These are phyloP conservation scores for Monoplex corrugatus DNA, from an alignment of 2,888 invertebrate genomes.

Conservation along the genomic window DNA sequence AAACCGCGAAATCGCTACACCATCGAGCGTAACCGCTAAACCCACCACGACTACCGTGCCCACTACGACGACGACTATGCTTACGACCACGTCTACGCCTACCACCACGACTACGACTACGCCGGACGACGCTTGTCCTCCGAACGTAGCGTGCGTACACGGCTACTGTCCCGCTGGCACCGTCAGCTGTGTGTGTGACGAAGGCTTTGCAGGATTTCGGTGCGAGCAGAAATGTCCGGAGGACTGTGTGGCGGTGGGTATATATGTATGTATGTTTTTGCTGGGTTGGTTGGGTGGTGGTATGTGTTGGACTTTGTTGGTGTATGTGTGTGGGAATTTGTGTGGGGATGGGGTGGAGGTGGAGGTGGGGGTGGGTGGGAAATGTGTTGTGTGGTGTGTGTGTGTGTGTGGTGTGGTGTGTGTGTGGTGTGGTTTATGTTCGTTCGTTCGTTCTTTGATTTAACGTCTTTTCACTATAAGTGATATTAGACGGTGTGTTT, in stretches of 20 bases:
- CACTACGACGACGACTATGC: no score
- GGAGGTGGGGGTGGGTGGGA: not conserved
- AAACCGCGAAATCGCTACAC: no score
- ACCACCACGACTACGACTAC: not conserved
- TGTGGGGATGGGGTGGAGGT: not conserved
- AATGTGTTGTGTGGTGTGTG: not conserved
- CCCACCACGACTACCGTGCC: no score
- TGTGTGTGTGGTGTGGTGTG: not conserved
- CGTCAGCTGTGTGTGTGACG: conserved; percentile 44
- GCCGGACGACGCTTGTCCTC: not conserved
- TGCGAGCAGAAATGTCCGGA: conserved; percentile 43
- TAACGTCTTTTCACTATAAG: no score
- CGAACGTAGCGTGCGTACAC: not conserved
- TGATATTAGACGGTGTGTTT: no score
- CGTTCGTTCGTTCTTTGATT: not conserved
- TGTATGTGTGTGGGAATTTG: not conserved
- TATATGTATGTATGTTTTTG: not conserved
- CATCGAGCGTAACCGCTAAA: no score
- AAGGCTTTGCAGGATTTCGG: conserved; percentile 43
- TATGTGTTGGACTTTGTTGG: not conserved
- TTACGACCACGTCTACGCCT: not conserved
- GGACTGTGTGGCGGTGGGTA: conserved; percentile 18
- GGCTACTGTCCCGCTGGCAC: conserved; percentile 41
- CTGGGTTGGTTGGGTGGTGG: not conserved
- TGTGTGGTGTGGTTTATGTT: not conserved